Conservation (phyloP, 2,888 invertebrate species). For the Nasonia oneida region DNA sequence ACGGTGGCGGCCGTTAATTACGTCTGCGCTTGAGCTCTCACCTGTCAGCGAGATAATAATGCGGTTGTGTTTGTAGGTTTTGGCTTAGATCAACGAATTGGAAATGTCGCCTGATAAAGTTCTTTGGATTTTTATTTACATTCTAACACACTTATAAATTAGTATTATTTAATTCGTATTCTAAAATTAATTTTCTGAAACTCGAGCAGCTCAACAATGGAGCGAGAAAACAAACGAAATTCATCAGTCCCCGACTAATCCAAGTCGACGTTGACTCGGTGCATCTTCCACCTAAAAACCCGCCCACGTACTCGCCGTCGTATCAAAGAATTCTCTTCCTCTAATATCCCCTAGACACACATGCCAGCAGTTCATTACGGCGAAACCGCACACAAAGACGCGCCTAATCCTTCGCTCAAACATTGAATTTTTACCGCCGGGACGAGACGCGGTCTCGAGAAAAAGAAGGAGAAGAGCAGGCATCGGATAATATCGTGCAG, state of each 20-base stretch:
- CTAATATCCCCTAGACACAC: not conserved
- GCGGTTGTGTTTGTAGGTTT: not conserved
- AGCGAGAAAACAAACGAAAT: not conserved
- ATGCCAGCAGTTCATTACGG: not conserved
- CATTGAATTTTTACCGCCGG: slow-evolving; percentile 1
- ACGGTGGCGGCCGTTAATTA: slow-evolving; percentile 14
- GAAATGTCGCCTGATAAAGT: too few relatives aligned
- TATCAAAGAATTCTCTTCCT: slow-evolving; percentile 10
- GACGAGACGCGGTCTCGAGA: not conserved
- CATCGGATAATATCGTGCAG: not conserved
- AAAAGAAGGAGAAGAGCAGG: not conserved
- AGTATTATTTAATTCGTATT: too few relatives aligned
- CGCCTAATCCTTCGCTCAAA: slow-evolving; percentile 38
- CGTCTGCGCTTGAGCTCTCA: slow-evolving; percentile 16
- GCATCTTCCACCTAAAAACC: not conserved
- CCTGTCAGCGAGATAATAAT: slow-evolving; percentile 1
- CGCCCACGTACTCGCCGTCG: not conserved
- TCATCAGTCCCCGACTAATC: not conserved
- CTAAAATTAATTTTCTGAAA: too few relatives aligned
- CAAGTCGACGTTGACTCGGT: not conserved
- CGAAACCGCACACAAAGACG: slow-evolving; percentile 23
- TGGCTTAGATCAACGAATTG: not conserved
- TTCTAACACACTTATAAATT: too few relatives aligned
- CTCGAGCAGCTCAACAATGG: too few relatives aligned
- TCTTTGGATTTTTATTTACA: too few relatives aligned